These are phyloP conservation scores for Rhimphoctona megacephalus DNA, from an alignment of 2,888 invertebrate genomes.

Conservation along the genomic window DNA sequence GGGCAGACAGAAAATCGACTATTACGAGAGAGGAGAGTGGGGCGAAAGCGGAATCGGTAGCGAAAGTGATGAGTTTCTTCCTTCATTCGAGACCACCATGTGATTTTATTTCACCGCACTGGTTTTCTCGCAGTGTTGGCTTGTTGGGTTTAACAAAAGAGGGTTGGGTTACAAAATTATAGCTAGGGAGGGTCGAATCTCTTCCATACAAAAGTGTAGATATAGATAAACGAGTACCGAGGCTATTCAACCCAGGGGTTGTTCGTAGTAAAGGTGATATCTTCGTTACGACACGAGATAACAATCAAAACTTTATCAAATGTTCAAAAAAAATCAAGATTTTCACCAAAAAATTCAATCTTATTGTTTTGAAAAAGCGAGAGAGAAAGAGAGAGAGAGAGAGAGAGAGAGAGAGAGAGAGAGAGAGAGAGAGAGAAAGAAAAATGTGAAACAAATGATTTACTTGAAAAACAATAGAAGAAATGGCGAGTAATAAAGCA, in stretches of 20 bases:
- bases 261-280: background rate
- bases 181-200: conserved; percentile 1
- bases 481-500: conserved; percentile 53
- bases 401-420: too few species aligned
- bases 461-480: background rate
- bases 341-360: background rate
- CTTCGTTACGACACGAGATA: background rate
- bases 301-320: background rate
- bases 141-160: background rate
- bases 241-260: background rate
- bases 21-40: conserved; percentile 42
- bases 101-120: conserved; percentile 32
- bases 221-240: background rate
- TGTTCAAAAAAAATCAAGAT: background rate
- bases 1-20: conserved; percentile 60
- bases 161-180: conserved; percentile 17
- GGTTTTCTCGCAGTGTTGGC: background rate
- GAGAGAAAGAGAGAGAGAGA: background rate
- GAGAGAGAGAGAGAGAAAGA: too few species aligned
- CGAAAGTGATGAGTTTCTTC: conserved; percentile 42
- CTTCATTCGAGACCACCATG: conserved; percentile 20
- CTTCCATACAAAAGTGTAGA: background rate
- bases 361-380: background rate
- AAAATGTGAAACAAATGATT: background rate
- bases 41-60: conserved; percentile 27